A percentile compares a stretch with the other conserved stretches of the same genome.
phyloP scores from a whole-genome alignment of 2,888 invertebrate genomes.

The Tetragnatha montana region DNA sequence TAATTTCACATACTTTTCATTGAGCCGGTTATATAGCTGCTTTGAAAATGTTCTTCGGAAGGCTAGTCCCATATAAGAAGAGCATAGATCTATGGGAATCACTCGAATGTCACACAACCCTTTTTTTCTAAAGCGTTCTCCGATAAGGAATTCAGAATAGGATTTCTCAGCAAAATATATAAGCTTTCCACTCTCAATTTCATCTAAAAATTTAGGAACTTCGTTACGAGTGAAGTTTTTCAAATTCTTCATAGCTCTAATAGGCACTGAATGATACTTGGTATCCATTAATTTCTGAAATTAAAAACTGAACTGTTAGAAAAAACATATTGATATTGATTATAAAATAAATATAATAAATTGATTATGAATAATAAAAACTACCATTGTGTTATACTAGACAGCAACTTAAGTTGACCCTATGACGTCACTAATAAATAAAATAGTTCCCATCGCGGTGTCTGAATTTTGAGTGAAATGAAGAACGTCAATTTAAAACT shows the following conservation, averaged over 20 bases:
- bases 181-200: slow-evolving; percentile 8
- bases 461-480: no score
- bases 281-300: slow-evolving; percentile 10
- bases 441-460: no score
- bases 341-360: no score
- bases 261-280: not conserved
- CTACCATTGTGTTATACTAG: no score
- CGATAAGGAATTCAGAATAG: slow-evolving; percentile 10
- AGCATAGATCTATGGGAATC: slow-evolving; percentile 8
- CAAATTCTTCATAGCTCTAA: slow-evolving; percentile 4
- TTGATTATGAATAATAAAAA: no score
- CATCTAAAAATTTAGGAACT: slow-evolving; percentile 11
- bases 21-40: not conserved
- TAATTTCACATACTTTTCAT: slow-evolving; percentile 24
- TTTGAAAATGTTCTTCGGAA: not conserved
- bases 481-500: no score
- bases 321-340: no score
- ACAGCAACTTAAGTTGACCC: no score
- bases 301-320: no score
- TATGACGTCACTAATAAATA: no score
- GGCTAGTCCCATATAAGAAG: slow-evolving; percentile 6
- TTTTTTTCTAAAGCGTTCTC: slow-evolving; percentile 27
- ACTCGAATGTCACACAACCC: slow-evolving; percentile 14
- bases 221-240: not conserved
- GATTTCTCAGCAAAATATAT: not conserved